Base-by-base conservation (phyloP, 2,888 invertebrate species). In the Uloborus plumipes region DNA sequence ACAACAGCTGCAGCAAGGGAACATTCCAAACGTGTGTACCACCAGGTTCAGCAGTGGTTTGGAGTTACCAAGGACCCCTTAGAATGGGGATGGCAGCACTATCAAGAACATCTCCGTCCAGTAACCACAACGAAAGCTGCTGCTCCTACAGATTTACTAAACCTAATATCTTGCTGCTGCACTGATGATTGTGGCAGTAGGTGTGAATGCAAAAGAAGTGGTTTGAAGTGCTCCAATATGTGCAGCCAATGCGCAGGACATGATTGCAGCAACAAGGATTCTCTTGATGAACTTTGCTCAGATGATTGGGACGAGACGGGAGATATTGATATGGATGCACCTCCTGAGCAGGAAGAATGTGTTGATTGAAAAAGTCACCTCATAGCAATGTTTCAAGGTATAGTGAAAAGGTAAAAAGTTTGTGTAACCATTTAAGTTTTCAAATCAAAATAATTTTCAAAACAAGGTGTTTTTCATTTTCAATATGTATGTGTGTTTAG, bases 101-200 rank as follows among this genome's bases (percentile, higher is more conserved):
- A 18, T 14, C n/a, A 59, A n/a, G 14, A 59, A 13, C 14, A n/a
- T 18, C 22, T 18, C 1, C 18, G 14, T 20, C 22, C 61, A n/a
- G 18, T 59, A n/a, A 59, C 61, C n/a, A 59, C 61, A 18, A 18
- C 14, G 13, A 59, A 59, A 18, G 13, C 22, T 59, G 13, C 18
- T 18, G 61, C 61, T 18, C 61, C 22, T 14, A 14, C 14, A 18
- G 13, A 59, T 18, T 20, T 59, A 14, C n/a, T n/a, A 18, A 13
- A 59, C 61, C 22, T 20, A n/a, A n/a, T 59, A 59, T 59, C 1
- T 51, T 51, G 51, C 51, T 51, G 51, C 51, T 51, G 51, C 51
- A 51, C 51, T 51, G 51, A 51, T 51, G 22, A 18, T 20, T 59
- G 61, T 59, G 61, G 1, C n/a, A 18, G 22, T 18, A 59, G 1